Conservation (phyloP, 2,888 invertebrate species). For the Drosophila infuscata region DNA sequence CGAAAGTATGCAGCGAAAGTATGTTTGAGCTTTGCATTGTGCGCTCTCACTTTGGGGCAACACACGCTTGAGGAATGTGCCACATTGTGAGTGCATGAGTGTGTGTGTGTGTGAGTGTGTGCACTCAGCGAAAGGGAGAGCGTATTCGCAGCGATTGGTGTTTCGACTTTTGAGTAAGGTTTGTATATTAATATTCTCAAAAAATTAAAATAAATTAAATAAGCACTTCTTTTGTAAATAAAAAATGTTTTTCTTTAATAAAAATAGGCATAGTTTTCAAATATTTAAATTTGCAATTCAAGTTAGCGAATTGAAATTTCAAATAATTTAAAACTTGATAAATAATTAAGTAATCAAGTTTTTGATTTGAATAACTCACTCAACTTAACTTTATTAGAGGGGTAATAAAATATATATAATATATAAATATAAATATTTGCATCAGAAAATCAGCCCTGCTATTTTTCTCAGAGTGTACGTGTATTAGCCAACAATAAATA, state of each 20-base stretch:
- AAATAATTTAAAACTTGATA: too few relatives aligned
- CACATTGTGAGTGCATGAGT: constrained; percentile 6
- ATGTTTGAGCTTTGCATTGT: constrained; percentile 18
- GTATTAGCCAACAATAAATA: constrained; percentile 53
- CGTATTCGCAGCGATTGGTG: not conserved
- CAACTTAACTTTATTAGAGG: too few relatives aligned
- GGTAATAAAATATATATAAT: not conserved
- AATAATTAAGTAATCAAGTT: too few relatives aligned
- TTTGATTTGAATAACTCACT: too few relatives aligned
- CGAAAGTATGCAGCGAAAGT: constrained; percentile 45
- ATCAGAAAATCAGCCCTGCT: accelerated
- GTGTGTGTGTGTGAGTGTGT: not conserved
- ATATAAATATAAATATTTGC: not conserved
- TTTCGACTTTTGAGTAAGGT: not conserved
- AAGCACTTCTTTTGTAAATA: too few relatives aligned
- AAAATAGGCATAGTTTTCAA: too few relatives aligned
- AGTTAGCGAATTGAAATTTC: too few relatives aligned
- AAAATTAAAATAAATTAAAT: too few relatives aligned
- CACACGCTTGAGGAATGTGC: constrained; percentile 7
- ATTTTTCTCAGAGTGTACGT: constrained; percentile 6
- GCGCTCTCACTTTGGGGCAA: constrained; percentile 15
- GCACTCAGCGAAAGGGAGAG: not conserved
- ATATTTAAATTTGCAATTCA: too few relatives aligned
- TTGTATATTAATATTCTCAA: too few relatives aligned
- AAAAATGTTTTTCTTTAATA: too few relatives aligned